Percentiles rank a stretch among this genome's conserved stretches.
Conservation (phyloP, 2,113 vertebrate genomes). For the Phodopus roborovskii region DNA sequence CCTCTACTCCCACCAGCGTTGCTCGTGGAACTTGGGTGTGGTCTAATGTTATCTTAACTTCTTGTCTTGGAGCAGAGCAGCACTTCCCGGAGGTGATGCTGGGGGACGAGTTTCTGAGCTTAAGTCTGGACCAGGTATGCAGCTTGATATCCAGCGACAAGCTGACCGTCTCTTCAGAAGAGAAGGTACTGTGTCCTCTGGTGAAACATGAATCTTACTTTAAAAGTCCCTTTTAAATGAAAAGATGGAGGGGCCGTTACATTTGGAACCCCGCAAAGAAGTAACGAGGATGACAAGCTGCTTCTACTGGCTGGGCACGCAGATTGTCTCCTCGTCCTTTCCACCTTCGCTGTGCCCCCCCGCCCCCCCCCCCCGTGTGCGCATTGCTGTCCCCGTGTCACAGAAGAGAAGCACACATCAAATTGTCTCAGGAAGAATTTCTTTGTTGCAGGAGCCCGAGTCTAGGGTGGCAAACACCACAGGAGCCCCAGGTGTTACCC, state of each 20-base stretch:
- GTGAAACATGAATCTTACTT: neutral
- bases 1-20: neutral
- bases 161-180: constrained; percentile 96
- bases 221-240: neutral
- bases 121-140: constrained; percentile 97
- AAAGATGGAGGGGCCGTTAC: neutral
- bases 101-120: constrained; percentile 96
- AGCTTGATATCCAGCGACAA: constrained; percentile 97
- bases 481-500: neutral
- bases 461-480: neutral
- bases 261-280: neutral
- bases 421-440: neutral
- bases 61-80: constrained; percentile 93
- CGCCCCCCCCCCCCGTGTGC: no score
- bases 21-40: constrained; percentile 66
- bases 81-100: constrained; percentile 97
- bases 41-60: constrained; percentile 82
- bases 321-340: neutral
- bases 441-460: neutral
- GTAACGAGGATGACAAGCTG: neutral
- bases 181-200: constrained; percentile 90
- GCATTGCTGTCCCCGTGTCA: neutral
- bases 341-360: neutral
- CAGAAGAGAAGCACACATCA: neutral
- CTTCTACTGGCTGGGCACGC: neutral